Evolutionary conservation across 1,140 invertebrate species (phyloP).

Genomic region (Caenorhabditis remanei): DNA sequence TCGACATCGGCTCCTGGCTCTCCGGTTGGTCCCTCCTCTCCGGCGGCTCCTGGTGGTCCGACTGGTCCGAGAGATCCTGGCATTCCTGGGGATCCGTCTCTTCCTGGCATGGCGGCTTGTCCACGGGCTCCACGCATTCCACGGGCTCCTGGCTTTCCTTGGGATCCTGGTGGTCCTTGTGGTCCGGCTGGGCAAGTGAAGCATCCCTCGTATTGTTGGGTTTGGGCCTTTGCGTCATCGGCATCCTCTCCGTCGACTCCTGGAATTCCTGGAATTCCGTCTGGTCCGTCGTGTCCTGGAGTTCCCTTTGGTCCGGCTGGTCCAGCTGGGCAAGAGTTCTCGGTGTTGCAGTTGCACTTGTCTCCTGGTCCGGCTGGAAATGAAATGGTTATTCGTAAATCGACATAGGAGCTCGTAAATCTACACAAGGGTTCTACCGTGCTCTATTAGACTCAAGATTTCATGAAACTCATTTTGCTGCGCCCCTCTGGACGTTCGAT

Average conservation of each 20-base stretch:
- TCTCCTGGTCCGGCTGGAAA: conserved; percentile 49
- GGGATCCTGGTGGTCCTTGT: conserved; percentile 63
- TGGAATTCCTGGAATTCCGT: conserved; percentile 47
- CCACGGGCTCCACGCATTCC: conserved; percentile 68
- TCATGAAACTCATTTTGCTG: too few relatives aligned
- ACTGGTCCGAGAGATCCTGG: conserved; percentile 64
- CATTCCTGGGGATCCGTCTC: conserved; percentile 65
- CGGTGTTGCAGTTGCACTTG: conserved; percentile 65
- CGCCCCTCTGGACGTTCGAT: too few relatives aligned
- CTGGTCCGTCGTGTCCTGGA: conserved; percentile 33
- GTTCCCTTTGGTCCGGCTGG: conserved; percentile 46
- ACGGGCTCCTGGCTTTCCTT: conserved; percentile 62
- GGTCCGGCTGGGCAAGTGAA: conserved; percentile 67
- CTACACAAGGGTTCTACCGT: too few relatives aligned
- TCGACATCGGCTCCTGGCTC: conserved; percentile 65
- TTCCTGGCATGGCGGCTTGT: conserved; percentile 63
- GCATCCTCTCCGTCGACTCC: conserved; percentile 62
- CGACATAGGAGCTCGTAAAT: neutral
- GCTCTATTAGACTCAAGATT: too few relatives aligned
- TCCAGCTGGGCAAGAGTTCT: conserved; percentile 57
- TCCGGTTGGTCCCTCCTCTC: conserved; percentile 68
- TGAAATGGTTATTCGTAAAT: neutral
- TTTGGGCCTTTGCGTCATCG: conserved; percentile 63
- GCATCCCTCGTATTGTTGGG: conserved; percentile 64
- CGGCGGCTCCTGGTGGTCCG: conserved; percentile 67